Evolutionary conservation across 2,888 invertebrate genomes (phyloP).

Genomic region (Leptopterna dolabrata): DNA sequence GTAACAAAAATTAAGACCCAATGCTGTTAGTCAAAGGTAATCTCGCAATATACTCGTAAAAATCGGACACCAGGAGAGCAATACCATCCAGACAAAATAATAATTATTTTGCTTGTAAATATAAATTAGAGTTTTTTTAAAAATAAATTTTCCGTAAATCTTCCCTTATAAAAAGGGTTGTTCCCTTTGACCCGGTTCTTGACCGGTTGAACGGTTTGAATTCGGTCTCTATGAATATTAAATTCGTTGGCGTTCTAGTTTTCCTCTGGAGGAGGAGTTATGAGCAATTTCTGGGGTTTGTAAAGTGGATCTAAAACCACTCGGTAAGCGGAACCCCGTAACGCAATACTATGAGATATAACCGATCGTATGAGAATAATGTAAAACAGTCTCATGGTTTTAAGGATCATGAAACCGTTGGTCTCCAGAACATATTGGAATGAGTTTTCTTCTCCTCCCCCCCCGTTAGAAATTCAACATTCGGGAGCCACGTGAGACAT

Average conservation of each 20-base stretch:
- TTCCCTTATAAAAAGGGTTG: too few relatives aligned
- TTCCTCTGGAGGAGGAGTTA: neutral
- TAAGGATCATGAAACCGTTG: too few relatives aligned
- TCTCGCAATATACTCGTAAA: neutral
- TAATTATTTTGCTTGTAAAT: neutral
- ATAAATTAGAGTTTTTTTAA: neutral
- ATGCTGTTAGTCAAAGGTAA: neutral
- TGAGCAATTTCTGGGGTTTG: neutral
- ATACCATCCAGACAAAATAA: neutral
- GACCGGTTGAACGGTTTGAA: too few relatives aligned
- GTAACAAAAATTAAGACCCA: neutral
- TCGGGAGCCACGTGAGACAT: too few relatives aligned
- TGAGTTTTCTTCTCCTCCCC: too few relatives aligned
- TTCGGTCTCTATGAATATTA: neutral
- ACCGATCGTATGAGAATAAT: neutral
- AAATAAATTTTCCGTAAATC: neutral
- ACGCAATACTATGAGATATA: neutral
- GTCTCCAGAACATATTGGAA: too few relatives aligned
- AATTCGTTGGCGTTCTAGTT: neutral
- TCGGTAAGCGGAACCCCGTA: neutral
- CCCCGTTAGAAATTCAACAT: too few relatives aligned
- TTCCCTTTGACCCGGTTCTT: too few relatives aligned
- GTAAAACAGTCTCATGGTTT: neutral
- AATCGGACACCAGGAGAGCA: neutral
- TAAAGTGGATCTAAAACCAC: neutral